Percentiles rank a stretch among this genome's conserved stretches.
phyloP scores from a whole-genome alignment of 2,113 vertebrate genomes.

The Dicrurus megarhynchus region DNA sequence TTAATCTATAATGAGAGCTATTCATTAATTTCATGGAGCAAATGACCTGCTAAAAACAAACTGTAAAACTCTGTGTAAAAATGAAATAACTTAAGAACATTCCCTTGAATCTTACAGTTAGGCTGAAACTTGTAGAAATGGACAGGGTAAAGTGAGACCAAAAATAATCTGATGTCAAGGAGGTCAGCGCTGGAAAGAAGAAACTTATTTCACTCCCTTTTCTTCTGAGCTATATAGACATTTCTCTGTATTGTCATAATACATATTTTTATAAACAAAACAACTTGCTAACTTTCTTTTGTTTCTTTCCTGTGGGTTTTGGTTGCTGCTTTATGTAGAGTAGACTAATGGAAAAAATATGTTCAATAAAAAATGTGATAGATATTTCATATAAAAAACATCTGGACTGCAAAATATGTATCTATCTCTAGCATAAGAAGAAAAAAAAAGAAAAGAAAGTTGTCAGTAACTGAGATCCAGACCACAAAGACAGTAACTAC shows the following conservation, averaged over 20 bases:
- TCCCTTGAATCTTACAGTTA: background rate
- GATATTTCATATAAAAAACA: slow-evolving; percentile 56
- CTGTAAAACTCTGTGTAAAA: background rate
- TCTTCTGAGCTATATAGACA: background rate
- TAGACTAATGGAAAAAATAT: slow-evolving; percentile 48
- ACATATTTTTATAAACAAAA: slow-evolving; percentile 57
- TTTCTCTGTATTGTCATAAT: slow-evolving; percentile 42
- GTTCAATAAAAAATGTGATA: slow-evolving; percentile 42
- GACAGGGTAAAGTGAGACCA: background rate
- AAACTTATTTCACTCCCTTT: background rate
- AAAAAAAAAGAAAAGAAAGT: background rate
- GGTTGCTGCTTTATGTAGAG: slow-evolving; percentile 24
- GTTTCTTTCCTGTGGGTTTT: slow-evolving; percentile 41
- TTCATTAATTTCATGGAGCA: background rate
- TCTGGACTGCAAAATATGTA: slow-evolving; percentile 38
- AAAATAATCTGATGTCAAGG: background rate
- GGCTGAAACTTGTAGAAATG: background rate
- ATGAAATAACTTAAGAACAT: background rate
- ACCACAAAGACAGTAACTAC: background rate
- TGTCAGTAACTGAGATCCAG: slow-evolving; percentile 15
- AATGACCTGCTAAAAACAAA: background rate
- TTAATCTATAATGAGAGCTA: background rate
- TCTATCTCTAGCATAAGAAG: background rate
- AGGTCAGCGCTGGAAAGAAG: background rate
- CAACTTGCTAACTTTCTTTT: slow-evolving; percentile 39